These are phyloP conservation scores for Drymodes brunneopygia DNA, from an alignment of 2,113 vertebrate species.

Conservation along the genomic window DNA sequence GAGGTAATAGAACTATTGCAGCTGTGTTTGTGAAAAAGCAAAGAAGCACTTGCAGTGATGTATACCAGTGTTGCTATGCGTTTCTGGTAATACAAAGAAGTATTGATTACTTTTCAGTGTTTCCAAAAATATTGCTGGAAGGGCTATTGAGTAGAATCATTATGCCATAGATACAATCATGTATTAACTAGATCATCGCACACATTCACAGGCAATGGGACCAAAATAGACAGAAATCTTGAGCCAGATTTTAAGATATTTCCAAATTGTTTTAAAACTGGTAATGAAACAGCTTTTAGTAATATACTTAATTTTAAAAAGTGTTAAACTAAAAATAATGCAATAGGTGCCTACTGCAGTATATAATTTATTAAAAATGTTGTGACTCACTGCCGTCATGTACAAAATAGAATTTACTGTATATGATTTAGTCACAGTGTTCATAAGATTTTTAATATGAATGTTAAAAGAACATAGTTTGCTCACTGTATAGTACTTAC, in stretches of 20 bases:
- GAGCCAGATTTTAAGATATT: not conserved
- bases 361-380: not conserved
- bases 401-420: not conserved
- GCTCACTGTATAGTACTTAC: conserved; percentile 11
- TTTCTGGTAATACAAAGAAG: conserved; percentile 41
- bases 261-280: not conserved
- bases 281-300: conserved; percentile 9
- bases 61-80: not conserved
- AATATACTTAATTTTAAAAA: not conserved
- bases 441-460: conserved; percentile 23
- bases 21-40: conserved; percentile 35
- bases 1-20: not conserved
- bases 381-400: not conserved
- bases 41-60: conserved; percentile 11
- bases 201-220: not conserved
- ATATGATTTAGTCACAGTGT: not conserved
- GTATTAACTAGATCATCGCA: not conserved
- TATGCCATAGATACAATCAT: not conserved
- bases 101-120: conserved; percentile 61
- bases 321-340: not conserved
- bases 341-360: not conserved
- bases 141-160: not conserved
- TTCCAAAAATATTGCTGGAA: conserved; percentile 46
- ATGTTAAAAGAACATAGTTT: conserved; percentile 6
- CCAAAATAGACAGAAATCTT: not conserved